phyloP scores from a whole-genome alignment of 2,797 vertebrate species.

The Cossypha polioptera region DNA sequence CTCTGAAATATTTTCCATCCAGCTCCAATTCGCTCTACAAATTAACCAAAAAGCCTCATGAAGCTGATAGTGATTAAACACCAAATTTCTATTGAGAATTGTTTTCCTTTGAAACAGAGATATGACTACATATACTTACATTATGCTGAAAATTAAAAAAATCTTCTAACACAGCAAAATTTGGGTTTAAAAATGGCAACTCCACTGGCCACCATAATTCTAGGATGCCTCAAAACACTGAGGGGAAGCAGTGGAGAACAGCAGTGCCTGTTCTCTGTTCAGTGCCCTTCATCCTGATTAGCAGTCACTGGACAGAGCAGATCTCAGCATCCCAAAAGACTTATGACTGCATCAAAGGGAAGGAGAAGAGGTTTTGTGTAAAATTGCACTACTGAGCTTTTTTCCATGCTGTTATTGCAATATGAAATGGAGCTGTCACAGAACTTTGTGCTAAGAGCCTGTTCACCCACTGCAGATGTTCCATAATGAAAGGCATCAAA shows the following conservation, averaged over 20 bases:
- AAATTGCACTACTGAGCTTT: neutral
- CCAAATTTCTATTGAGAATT: neutral
- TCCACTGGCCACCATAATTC: neutral
- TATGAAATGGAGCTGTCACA: neutral
- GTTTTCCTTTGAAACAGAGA: neutral
- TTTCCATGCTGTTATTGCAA: neutral
- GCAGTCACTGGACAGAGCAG: neutral
- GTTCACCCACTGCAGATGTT: neutral
- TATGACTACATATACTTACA: neutral
- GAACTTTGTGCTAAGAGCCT: neutral
- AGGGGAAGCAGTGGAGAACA: neutral
- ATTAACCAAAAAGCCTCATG: neutral
- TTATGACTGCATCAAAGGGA: neutral
- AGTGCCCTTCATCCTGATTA: neutral
- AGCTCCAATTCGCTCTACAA: neutral
- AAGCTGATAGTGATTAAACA: neutral
- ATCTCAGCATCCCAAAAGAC: neutral
- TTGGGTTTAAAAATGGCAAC: neutral
- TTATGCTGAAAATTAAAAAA: neutral
- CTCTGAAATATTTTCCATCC: neutral
- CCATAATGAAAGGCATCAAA: neutral
- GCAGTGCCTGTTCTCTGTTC: neutral
- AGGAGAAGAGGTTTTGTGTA: neutral
- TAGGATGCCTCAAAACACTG: neutral
- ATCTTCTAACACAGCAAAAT: neutral